Conservation (phyloP, 2,888 invertebrate genomes). For the Leptura quadrifasciata region DNA sequence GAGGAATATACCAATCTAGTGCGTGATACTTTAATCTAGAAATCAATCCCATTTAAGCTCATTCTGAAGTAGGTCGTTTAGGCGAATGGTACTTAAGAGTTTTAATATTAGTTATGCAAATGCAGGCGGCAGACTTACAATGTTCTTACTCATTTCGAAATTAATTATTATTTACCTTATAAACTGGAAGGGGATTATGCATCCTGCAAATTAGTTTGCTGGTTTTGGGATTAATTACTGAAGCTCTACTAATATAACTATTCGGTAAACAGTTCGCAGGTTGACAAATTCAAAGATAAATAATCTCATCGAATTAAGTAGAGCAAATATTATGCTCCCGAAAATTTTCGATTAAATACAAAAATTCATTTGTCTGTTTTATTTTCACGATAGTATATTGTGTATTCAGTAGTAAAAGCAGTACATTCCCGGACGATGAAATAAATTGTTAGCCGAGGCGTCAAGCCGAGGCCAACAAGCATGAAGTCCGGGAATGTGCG, state of each 20-base stretch:
- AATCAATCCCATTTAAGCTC: background rate
- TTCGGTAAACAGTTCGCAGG: background rate
- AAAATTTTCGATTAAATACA: no score
- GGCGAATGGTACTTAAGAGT: background rate
- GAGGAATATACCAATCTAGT: slow-evolving; percentile 9
- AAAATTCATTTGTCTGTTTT: no score
- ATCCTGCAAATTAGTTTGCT: background rate
- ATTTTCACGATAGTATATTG: no score
- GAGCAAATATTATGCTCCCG: no score
- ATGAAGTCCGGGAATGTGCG: no score
- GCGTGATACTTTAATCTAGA: slow-evolving; percentile 1
- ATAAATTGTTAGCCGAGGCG: no score
- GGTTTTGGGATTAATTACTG: background rate
- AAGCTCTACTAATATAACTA: background rate
- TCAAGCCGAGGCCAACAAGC: no score
- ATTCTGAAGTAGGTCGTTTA: background rate
- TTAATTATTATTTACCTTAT: background rate
- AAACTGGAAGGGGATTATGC: background rate
- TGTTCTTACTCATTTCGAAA: background rate
- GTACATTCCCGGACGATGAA: no score
- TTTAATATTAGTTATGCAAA: slow-evolving; percentile 1
- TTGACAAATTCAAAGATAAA: background rate
- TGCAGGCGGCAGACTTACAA: background rate
- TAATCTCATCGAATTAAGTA: no score
- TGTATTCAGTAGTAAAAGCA: no score